Evolutionary conservation across 2,888 invertebrate species (phyloP).

Genomic region (Deilephila elpenor): DNA sequence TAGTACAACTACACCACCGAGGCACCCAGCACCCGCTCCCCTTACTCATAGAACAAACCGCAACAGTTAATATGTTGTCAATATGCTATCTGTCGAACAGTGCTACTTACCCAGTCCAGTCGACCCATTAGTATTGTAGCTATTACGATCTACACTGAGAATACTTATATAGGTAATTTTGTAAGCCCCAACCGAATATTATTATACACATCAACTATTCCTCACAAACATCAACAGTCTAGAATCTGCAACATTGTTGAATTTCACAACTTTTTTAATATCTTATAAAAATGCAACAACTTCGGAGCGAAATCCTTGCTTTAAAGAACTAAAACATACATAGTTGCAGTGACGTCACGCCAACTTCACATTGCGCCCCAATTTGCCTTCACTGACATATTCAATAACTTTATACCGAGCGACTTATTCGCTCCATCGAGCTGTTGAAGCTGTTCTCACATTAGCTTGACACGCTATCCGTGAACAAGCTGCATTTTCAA

Average conservation of each 20-base stretch:
- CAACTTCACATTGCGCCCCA: neutral
- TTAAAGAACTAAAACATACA: slow-evolving; percentile 5
- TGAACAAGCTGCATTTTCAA: neutral
- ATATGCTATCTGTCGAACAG: too few species aligned
- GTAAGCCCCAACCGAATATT: neutral
- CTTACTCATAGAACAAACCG: too few species aligned
- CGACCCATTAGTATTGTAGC: too few species aligned
- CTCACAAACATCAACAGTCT: neutral
- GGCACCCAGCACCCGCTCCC: too few species aligned
- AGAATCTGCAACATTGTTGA: neutral
- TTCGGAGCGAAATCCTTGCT: neutral
- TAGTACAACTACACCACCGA: too few species aligned
- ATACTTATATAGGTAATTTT: too few species aligned
- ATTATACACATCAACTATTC: neutral
- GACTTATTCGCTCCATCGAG: slow-evolving; percentile 10
- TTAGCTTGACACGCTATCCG: slow-evolving; percentile 16
- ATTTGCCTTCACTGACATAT: slow-evolving; percentile 14
- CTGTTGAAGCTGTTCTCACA: slow-evolving; percentile 15
- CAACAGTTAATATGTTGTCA: too few species aligned
- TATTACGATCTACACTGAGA: too few species aligned
- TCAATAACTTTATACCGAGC: slow-evolving; percentile 18
- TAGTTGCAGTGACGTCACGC: neutral
- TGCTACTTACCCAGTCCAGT: too few species aligned
- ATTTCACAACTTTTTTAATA: slow-evolving; percentile 17
- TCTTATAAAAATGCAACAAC: slow-evolving; percentile 2